A percentile compares a stretch with the other conserved stretches of the same genome.
These are phyloP conservation scores for Elegia similella DNA, from an alignment of 2,888 invertebrate genomes.

Conservation along the genomic window DNA sequence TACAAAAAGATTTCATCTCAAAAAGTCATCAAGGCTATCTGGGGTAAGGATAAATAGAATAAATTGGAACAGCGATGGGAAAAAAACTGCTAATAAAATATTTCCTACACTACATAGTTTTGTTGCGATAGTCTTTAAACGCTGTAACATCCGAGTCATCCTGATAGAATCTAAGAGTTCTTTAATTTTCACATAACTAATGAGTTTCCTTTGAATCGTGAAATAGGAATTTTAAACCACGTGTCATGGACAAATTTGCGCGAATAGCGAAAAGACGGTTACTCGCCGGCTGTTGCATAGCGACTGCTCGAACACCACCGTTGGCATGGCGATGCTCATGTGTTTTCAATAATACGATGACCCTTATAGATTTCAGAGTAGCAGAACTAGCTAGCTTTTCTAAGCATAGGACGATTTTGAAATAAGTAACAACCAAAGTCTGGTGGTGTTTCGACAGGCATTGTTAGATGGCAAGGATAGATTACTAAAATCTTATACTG, in stretches of 20 bases:
- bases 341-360: constrained; percentile 14
- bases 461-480: too few species aligned
- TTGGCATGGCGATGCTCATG: constrained; percentile 39
- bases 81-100: neutral
- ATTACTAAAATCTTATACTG: too few species aligned
- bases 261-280: neutral
- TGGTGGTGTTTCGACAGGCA: too few species aligned
- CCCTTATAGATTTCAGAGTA: neutral
- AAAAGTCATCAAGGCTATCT: neutral
- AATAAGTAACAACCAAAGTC: too few species aligned
- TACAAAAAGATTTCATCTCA: neutral
- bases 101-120: neutral
- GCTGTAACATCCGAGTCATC: too few species aligned
- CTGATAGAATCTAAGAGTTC: too few species aligned
- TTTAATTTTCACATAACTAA: too few species aligned
- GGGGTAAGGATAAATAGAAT: neutral
- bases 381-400: neutral
- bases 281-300: constrained; percentile 38
- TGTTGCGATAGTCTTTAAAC: too few species aligned
- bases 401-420: too few species aligned
- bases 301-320: constrained; percentile 50
- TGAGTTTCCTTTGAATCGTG: too few species aligned
- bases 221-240: neutral
- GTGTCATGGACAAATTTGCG: neutral
- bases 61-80: constrained; percentile 2